phyloP scores from a whole-genome alignment of 2,888 invertebrate species.

The Limnephilus rhombicus region DNA sequence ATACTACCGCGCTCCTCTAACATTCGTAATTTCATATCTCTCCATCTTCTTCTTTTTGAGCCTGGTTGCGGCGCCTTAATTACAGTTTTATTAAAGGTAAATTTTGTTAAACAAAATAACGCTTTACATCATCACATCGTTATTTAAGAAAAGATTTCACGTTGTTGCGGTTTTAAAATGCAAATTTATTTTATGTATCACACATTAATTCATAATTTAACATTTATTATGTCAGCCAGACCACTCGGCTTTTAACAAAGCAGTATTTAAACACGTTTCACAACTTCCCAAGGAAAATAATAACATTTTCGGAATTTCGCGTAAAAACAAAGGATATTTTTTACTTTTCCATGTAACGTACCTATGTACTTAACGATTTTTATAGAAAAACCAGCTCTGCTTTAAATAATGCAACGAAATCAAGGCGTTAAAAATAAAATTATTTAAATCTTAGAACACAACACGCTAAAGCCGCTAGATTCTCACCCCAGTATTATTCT shows the following conservation, averaged over 20 bases:
- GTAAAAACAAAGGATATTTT: neutral
- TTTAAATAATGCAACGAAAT: slow-evolving; percentile 19
- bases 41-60: too few relatives aligned
- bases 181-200: neutral
- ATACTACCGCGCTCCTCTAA: too few relatives aligned
- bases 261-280: neutral
- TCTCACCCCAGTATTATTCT: neutral
- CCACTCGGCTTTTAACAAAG: neutral
- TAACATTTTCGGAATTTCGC: neutral
- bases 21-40: too few relatives aligned
- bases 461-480: neutral
- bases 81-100: too few relatives aligned
- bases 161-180: too few relatives aligned
- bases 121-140: too few relatives aligned
- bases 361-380: neutral
- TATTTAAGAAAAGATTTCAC: too few relatives aligned
- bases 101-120: too few relatives aligned
- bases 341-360: neutral
- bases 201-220: neutral
- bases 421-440: neutral
- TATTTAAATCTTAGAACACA: slow-evolving; percentile 23
- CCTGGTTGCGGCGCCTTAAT: too few relatives aligned
- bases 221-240: neutral
- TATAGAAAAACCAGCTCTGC: neutral
- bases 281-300: neutral